Base-by-base conservation (phyloP, 1,140 invertebrate species). In the Oncopeltus fasciatus region DNA sequence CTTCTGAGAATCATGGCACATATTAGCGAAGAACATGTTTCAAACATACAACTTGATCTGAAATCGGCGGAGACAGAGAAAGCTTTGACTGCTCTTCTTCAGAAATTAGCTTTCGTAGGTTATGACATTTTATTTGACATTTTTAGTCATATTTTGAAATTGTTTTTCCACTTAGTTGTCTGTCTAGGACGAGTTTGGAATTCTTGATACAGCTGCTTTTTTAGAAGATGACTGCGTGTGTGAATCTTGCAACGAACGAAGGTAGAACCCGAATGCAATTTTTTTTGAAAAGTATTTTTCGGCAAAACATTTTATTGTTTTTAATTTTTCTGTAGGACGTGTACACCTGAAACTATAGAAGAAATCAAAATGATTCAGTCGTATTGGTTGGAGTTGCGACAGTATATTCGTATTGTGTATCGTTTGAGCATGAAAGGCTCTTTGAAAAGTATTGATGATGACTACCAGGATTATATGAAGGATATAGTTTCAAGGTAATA, bases 361-460 rank as follows among this genome's bases (percentile, higher is more conserved):
- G 77, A 79, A 62, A 75, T 75, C 24, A 71, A 75, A 60, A 74
- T 75, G 44, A 71, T 80, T 59, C 78, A 79, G 65, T 73, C 74
- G 56, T 71, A 77, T 57, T 82, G 80, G 77, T 73, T 74, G 21
- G 76, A 80, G 64, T 69, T 83, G 21, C 71, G 78, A 27, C 76
- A 78, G 43, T 74, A 76, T 62, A 74, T 79, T 67, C 68, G 75
- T 56, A 70, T 71, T 62, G 71, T 76, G 3, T 79, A 79, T 68
- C 71, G 75, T 53, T 70, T 72, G 56, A 73, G 75, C 12, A 72
- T 77, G 66, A 74, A 75, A 67, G 68, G 70, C 16, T 68, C 68
- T 29, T 31, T 61, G 18, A 67, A 70, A 59, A 63, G 65, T 16
- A 64, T 65, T 28, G 62, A 68, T 62, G 65, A 70, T 21, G 66